phyloP scores from a whole-genome alignment of 2,888 invertebrate genomes.

The Noctua fimbriata region DNA sequence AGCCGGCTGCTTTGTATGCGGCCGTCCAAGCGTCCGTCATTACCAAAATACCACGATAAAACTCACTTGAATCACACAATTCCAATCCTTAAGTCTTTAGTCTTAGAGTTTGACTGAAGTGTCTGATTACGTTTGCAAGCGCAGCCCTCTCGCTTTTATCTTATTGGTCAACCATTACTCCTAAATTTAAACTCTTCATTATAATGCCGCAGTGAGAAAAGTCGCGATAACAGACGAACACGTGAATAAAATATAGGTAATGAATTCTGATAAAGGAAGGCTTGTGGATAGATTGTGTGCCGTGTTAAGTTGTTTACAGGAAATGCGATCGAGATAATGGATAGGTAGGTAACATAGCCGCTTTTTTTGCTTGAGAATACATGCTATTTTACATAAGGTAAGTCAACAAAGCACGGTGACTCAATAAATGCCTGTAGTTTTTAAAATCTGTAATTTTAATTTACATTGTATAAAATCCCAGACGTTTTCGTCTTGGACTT shows the following conservation, averaged over 20 bases:
- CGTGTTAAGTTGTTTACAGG: conserved; percentile 64
- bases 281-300: conserved; percentile 72
- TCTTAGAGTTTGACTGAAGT: conserved; percentile 60
- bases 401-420: not conserved
- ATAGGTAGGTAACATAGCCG: conserved; percentile 38
- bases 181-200: conserved; percentile 91
- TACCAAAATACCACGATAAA: conserved; percentile 79
- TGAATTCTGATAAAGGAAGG: conserved; percentile 86
- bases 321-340: conserved; percentile 61
- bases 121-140: conserved; percentile 72
- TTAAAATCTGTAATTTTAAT: not conserved
- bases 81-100: conserved; percentile 69
- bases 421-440: not conserved
- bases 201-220: conserved; percentile 89
- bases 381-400: not conserved
- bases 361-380: conserved; percentile 22
- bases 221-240: conserved; percentile 84
- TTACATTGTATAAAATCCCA: too few relatives aligned
- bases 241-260: conserved; percentile 88
- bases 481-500: too few relatives aligned
- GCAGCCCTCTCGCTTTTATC: conserved; percentile 89
- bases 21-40: conserved; percentile 89
- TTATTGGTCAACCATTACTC: conserved; percentile 90
- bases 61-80: conserved; percentile 58
- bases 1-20: conserved; percentile 90